These are phyloP conservation scores for Charanyca ferruginea DNA, from an alignment of 2,888 invertebrate genomes.

Conservation along the genomic window DNA sequence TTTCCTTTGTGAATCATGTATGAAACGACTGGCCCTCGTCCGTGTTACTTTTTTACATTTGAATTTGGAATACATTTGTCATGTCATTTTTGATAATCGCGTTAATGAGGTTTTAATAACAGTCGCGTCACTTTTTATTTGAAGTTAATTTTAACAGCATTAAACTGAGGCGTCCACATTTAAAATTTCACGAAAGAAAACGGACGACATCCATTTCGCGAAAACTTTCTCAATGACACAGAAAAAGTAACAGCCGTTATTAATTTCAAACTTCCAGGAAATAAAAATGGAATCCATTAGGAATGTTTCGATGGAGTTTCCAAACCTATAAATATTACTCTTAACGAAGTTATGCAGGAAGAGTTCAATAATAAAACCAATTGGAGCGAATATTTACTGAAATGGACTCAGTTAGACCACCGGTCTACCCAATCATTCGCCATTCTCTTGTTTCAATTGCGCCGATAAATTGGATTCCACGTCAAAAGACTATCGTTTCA, in stretches of 20 bases:
- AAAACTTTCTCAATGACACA: constrained; percentile 2
- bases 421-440: constrained; percentile 71
- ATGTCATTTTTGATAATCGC: constrained; percentile 13
- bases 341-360: constrained; percentile 44
- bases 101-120: constrained; percentile 21
- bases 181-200: constrained; percentile 1
- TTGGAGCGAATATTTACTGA: constrained; percentile 59
- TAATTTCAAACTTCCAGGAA: background rate
- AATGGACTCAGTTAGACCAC: constrained; percentile 63
- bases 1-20: constrained; percentile 75
- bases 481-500: constrained; percentile 73
- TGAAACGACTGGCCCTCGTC: constrained; percentile 69
- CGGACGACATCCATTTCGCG: background rate
- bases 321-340: constrained; percentile 29
- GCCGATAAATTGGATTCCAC: constrained; percentile 74
- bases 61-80: constrained; percentile 33
- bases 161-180: background rate
- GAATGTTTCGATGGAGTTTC: constrained; percentile 11
- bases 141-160: background rate
- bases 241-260: constrained; percentile 12
- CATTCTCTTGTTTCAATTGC: constrained; percentile 72
- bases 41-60: constrained; percentile 63
- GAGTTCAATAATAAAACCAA: constrained; percentile 57
- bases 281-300: constrained; percentile 8
- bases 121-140: background rate